A percentile compares a stretch with the other conserved stretches of the same genome.
Evolutionary conservation across 2,888 invertebrate genomes (phyloP).

Genomic region (Eudasyphora cyanicolor): DNA sequence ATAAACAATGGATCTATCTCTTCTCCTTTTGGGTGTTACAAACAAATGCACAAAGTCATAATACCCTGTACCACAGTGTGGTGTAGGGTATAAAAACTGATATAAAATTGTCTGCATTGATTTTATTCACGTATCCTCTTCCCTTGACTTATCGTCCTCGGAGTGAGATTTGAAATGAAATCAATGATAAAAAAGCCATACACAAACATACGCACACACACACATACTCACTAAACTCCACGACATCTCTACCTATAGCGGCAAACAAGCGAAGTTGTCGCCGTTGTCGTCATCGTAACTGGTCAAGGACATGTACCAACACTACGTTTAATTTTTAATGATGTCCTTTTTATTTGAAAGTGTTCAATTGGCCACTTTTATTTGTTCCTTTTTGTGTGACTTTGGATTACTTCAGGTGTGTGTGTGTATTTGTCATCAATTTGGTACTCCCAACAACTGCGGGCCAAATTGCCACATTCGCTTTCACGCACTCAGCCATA

Average conservation of each 20-base stretch:
- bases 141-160: background rate
- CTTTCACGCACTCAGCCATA: background rate
- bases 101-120: background rate
- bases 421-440: background rate
- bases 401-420: background rate
- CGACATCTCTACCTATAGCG: too few relatives aligned
- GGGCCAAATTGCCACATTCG: too few relatives aligned
- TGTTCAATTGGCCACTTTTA: conserved; percentile 29
- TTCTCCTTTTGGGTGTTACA: too few relatives aligned
- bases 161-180: background rate
- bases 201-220: background rate
- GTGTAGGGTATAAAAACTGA: too few relatives aligned
- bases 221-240: background rate
- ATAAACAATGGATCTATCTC: too few relatives aligned
- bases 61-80: too few relatives aligned
- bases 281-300: too few relatives aligned
- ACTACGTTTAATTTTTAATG: conserved; percentile 28
- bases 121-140: background rate
- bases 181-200: background rate
- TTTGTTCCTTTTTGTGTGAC: background rate
- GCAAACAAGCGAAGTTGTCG: background rate
- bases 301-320: conserved; percentile 17
- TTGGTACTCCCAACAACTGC: background rate
- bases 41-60: too few relatives aligned
- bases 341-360: conserved; percentile 14